Percentiles rank a stretch among this genome's conserved stretches.
phyloP scores from a whole-genome alignment of 2,113 vertebrate genomes.

The mouse (Mus musculus) region GRCm39 chr6:47901001-47901500 shows the following conservation, averaged over 20 bases:
- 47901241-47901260: neutral
- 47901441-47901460: neutral
- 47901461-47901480: neutral
- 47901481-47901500: neutral
- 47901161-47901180: neutral
- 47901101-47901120: conserved; percentile 6
- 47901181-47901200: too few relatives aligned
- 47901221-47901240: neutral
- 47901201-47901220: neutral
- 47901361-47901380: neutral
- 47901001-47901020: neutral
- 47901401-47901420: neutral
- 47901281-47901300: neutral
- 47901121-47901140: conserved; percentile 26
- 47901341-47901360: neutral
- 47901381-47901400: neutral
- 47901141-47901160: neutral
- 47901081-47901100: neutral
- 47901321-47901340: neutral
- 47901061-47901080: neutral
- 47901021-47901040: neutral
- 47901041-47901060: neutral
- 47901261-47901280: neutral
- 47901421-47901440: neutral
- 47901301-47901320: neutral